Evolutionary conservation across 2,888 invertebrate genomes (phyloP), one percentile per base, ranked within the genome.

Genomic region (Cerceris ruficornis): DNA sequence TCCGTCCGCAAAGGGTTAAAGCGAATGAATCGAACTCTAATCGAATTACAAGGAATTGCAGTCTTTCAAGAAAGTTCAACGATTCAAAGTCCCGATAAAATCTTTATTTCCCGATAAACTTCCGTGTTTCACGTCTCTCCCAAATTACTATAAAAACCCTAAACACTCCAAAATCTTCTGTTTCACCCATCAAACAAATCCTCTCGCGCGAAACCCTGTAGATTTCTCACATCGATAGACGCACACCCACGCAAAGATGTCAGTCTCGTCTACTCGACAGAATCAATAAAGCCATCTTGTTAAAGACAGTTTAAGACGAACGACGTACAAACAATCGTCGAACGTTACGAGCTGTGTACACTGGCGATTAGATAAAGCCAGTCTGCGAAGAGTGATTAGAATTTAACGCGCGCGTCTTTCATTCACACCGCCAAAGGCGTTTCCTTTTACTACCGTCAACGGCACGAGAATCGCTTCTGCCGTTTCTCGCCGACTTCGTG

Each of bases 31-130:
- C 8, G 62, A 52, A 46, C 55, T 13, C 42, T 71, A 66, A 75
- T 80, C 74, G 78, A 66, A 75, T 59, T 60, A 60, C 28, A 13
- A 43, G 54, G 14, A 72, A 72, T 77, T 66, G 62, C 72, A 61
- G 66, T 62, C 41, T 46, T 11, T 15, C 64, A 69, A 65, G 58
- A 67, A 82, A 81, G 75, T 84, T 84, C 75, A 76, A 84, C 67
- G 78, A 71, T 69, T 68, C 67, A 42, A 17, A 55, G 61, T 49
- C 68, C 72, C 67, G 85, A 84, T 83, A 75, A 84, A 83, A 84
- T 84, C 83, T 84, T 85, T 79, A 81, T 83, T 81, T 79, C 77
- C 64, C 75, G 70, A n/a, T n/a, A n/a, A n/a, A n/a, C n/a, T n/a
- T n/a, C n/a, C n/a, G n/a, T 28, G 28, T 28, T 2, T 28, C 28